Percentiles rank a stretch among this genome's conserved stretches.
Conservation (phyloP, 2,113 vertebrate species). For the Poecilia latipinna region DNA sequence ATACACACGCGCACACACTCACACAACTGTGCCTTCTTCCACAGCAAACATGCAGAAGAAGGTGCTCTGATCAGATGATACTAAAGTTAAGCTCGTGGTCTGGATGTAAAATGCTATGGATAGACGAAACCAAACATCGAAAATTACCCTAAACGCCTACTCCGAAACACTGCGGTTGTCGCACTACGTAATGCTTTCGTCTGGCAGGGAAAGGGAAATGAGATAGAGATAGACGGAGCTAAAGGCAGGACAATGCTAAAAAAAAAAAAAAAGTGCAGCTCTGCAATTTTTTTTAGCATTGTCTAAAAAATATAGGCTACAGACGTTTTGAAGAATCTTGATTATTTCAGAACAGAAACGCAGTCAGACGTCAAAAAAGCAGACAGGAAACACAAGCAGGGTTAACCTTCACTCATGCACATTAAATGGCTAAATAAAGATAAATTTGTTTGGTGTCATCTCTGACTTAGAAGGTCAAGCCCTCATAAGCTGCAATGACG, state of each 20-base stretch:
- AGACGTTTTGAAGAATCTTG: background rate
- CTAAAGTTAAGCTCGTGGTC: background rate
- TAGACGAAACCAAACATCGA: background rate
- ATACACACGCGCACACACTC: no score
- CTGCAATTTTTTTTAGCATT: no score
- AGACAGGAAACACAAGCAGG: background rate
- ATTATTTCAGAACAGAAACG: background rate
- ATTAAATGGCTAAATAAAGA: background rate
- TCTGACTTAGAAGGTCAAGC: background rate
- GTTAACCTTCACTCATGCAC: background rate
- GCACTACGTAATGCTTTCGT: background rate
- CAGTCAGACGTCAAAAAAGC: background rate
- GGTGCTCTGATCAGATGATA: background rate
- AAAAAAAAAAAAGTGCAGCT: no score
- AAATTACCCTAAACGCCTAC: background rate
- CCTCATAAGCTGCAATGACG: conserved; percentile 2
- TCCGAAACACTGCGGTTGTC: background rate
- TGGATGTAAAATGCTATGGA: background rate
- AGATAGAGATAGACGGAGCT: background rate
- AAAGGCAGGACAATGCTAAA: background rate
- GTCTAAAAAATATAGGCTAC: no score
- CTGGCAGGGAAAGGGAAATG: background rate
- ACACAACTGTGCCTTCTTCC: no score
- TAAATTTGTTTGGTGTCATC: no score
- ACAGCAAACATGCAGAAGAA: background rate